Percentiles rank a stretch among this genome's conserved stretches.
These are phyloP conservation scores for Epizoanthus fatuus DNA, from an alignment of 92 coral and sea anemone species.

Conservation along the genomic window DNA sequence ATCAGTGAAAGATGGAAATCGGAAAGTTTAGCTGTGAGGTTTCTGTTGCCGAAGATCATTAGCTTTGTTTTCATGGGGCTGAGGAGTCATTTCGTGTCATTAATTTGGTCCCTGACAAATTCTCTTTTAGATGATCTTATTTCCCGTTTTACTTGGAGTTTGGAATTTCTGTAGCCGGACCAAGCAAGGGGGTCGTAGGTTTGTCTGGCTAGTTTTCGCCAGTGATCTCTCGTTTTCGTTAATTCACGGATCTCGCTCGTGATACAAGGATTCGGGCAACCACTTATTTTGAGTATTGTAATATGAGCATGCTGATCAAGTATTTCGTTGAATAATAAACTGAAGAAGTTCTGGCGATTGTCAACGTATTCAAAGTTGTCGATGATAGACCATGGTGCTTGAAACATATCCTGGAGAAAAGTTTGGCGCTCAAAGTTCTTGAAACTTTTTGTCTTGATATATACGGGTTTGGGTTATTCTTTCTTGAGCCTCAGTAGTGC, in stretches of 20 bases:
- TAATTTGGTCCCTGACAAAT: constrained; percentile 1
- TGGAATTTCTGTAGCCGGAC: constrained; percentile 48
- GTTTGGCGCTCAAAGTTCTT: constrained; percentile 40
- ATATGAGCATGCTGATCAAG: constrained; percentile 67
- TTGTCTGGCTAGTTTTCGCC: constrained; percentile 44
- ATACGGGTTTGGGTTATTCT: constrained; percentile 34
- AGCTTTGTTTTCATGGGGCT: neutral
- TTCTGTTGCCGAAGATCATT: neutral
- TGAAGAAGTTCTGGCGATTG: constrained; percentile 52
- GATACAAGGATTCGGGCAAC: constrained; percentile 33
- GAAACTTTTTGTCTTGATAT: constrained; percentile 53
- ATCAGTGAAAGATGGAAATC: neutral
- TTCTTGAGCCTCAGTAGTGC: constrained; percentile 39
- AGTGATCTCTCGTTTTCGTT: constrained; percentile 39
- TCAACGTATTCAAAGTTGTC: constrained; percentile 51
- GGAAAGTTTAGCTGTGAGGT: neutral
- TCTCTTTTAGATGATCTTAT: constrained; percentile 41
- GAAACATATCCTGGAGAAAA: constrained; percentile 28
- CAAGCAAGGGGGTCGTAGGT: constrained; percentile 57
- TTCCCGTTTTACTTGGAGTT: constrained; percentile 52
- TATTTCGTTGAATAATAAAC: constrained; percentile 45
- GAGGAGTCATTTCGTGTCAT: neutral
- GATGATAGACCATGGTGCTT: constrained; percentile 62
- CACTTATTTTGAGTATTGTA: constrained; percentile 18
- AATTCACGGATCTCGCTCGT: constrained; percentile 30